Evolutionary conservation across 2,797 vertebrate genomes (phyloP).

Genomic region (Anniella stebbinsi): DNA sequence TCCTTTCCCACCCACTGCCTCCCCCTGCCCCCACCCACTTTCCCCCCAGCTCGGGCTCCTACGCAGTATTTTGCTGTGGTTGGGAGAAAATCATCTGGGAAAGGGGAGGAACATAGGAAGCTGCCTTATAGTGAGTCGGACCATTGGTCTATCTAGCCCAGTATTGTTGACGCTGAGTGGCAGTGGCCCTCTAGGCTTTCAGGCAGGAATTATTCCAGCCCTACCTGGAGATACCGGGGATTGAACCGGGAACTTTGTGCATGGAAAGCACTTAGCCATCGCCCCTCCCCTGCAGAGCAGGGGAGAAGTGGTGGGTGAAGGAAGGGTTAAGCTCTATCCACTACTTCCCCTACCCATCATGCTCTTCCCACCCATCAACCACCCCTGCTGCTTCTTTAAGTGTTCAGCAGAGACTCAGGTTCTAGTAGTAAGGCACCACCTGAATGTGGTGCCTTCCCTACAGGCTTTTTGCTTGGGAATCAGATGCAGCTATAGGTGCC

Average conservation of each 20-base stretch:
- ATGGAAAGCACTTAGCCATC: no score
- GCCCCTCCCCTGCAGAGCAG: no score
- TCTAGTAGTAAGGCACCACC: background rate
- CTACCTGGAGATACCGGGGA: no score
- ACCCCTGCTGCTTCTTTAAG: background rate
- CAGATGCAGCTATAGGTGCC: slow-evolving; percentile 36
- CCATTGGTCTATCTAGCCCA: no score
- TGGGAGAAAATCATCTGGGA: background rate
- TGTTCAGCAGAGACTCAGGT: background rate
- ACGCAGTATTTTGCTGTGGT: no score
- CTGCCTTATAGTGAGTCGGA: no score
- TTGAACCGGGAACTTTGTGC: no score
- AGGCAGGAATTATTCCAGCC: no score
- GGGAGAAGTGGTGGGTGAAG: background rate
- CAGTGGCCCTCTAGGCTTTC: no score
- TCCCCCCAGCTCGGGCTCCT: background rate
- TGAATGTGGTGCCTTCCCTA: background rate
- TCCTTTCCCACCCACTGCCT: background rate
- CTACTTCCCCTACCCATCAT: background rate
- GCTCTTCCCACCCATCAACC: no score
- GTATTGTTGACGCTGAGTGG: no score
- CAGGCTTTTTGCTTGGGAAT: background rate
- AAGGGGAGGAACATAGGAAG: no score
- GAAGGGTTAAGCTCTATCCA: background rate
- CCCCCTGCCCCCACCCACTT: background rate